Base-by-base conservation (phyloP, 2,888 invertebrate species). In the Scrobipalpa costella region DNA sequence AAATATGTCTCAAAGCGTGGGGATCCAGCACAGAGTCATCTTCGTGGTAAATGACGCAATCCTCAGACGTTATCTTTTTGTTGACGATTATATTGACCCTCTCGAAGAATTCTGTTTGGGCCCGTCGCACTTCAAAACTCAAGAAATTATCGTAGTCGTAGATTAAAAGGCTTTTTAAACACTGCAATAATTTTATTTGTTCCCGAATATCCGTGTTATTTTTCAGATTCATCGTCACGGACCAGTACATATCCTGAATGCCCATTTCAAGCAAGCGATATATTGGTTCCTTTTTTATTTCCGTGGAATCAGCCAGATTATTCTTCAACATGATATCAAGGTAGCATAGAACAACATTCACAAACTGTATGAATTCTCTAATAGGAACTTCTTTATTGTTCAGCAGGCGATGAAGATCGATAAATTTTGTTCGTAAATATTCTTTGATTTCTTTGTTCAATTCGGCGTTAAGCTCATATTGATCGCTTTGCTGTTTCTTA, bases 51-150 rank as follows among this genome's bases (percentile, higher is more conserved):
- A 73, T 72, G 1, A 75, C 84, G 1, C 75, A 79, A 33, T 85
- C 84, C 15, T 82, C 78, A 9, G 70, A 64, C 34, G 70, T 61
- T 5, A 71, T 67, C 64, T 85, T 82, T 19, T 67, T 75, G 63
- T 78, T 80, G 40, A 90, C 67, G 57, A 88, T 79, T 61, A 76
- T 78, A 67, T 88, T 84, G 7, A 89, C 70, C 57, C 74, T 76
- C 62, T 82, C 76, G 64, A 90, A 90, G 52, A 85, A 83, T 17
- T 81, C 81, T 40, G 78, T 77, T 47, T 81, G 77, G 3, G 85
- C 75, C 61, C 72, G 64, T 6, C 90, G 79, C 21, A 86, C 66
- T 64, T 76, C 71, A 7, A 59, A 61, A 21, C 76, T 76, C 2
- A 87, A 66, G 5, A 78, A 58, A 3, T 67, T 13, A 57, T 77